Percentiles rank a stretch among this genome's conserved stretches.
phyloP scores from a whole-genome alignment of 2,113 vertebrate genomes.

The Amphiprion ocellaris region DNA sequence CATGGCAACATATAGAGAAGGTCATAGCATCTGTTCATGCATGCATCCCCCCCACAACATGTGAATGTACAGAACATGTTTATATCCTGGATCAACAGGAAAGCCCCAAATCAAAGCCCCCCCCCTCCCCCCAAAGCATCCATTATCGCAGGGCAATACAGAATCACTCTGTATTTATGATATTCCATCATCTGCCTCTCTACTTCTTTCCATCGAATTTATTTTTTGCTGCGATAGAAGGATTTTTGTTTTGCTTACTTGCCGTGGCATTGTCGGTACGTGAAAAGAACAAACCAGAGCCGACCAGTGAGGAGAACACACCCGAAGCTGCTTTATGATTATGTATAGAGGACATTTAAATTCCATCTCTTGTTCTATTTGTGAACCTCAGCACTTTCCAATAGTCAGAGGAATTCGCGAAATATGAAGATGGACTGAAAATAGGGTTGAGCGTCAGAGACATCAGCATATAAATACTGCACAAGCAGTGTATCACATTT shows the following conservation, averaged over 20 bases:
- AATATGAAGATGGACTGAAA: slow-evolving; percentile 26
- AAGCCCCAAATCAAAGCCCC: slow-evolving; percentile 38
- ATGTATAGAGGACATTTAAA: slow-evolving; percentile 56
- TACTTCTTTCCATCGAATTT: slow-evolving; percentile 33
- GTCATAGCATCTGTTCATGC: slow-evolving; percentile 32
- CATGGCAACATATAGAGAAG: slow-evolving; percentile 31
- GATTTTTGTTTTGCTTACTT: slow-evolving; percentile 59
- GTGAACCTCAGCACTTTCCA: slow-evolving; percentile 53
- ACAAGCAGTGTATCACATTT: slow-evolving; percentile 11
- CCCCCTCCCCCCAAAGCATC: slow-evolving; percentile 32
- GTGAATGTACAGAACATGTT: background rate
- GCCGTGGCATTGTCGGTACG: slow-evolving; percentile 27
- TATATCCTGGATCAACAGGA: slow-evolving; percentile 22
- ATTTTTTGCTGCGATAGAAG: slow-evolving; percentile 32
- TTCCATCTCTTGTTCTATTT: slow-evolving; percentile 55
- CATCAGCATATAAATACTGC: slow-evolving; percentile 33
- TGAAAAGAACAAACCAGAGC: slow-evolving; percentile 41
- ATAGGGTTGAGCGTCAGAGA: slow-evolving; percentile 18
- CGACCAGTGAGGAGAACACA: background rate
- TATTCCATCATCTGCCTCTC: slow-evolving; percentile 58
- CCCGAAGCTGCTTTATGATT: slow-evolving; percentile 41
- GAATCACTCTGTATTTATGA: slow-evolving; percentile 56
- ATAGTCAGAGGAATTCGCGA: slow-evolving; percentile 29
- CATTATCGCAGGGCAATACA: slow-evolving; percentile 25
- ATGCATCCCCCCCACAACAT: background rate